Evolutionary conservation across 2,113 vertebrate genomes (phyloP).

Genomic region (Sus scrofa): DNA sequence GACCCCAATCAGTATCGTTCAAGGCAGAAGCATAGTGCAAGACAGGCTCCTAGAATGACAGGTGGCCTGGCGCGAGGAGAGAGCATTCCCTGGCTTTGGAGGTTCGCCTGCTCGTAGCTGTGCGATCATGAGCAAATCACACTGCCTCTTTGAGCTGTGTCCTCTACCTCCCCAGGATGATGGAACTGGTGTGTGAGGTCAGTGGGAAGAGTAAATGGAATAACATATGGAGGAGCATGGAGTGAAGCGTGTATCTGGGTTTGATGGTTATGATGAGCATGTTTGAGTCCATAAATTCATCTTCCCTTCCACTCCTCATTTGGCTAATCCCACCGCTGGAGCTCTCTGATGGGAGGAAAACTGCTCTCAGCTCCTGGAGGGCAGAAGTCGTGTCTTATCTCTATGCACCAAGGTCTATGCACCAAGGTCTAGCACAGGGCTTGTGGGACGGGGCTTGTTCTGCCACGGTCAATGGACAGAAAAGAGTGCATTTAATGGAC

Average conservation of each 20-base stretch:
- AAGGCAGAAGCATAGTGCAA: accelerated
- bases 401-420: background rate
- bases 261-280: background rate
- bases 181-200: background rate
- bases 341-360: background rate
- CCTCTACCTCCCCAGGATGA: background rate
- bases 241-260: background rate
- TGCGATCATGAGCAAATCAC: background rate
- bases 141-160: background rate
- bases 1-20: accelerated
- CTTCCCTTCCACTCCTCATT: conserved; percentile 31
- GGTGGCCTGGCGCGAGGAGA: background rate
- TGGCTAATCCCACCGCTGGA: background rate
- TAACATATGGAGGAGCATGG: background rate
- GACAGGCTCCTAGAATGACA: accelerated
- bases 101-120: background rate
- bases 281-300: background rate
- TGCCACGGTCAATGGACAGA: no score
- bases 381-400: background rate
- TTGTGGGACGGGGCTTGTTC: background rate
- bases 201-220: background rate
- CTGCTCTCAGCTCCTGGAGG: background rate
- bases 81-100: background rate
- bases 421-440: background rate
- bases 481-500: background rate